Evolutionary conservation across 1,140 invertebrate species (phyloP), one percentile per base, ranked within the genome.

Genomic region (Anoplophora glabripennis): DNA sequence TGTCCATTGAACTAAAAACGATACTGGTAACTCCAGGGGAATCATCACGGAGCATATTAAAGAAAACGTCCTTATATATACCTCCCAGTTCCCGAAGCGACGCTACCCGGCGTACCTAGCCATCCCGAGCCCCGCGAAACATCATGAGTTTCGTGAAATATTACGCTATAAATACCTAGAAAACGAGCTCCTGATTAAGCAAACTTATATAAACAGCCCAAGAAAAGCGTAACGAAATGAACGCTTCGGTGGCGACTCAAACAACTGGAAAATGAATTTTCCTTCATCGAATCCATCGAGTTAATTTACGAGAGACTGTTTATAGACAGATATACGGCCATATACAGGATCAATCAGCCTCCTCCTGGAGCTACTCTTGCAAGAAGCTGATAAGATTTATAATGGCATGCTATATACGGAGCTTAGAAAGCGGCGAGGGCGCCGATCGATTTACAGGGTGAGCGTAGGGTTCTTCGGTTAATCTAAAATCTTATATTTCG

Each of bases 241-340:
- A 57, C 63, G 65, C 55, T 59, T 62, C 71, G 72, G 69, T 73
- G 66, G 68, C 65, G 64, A 68, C 63, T 64, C 73, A 75, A 75
- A 75, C 73, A 75, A 73, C 61, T 69, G 73, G 72, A 75, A 75
- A 75, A 75, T 75, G 73, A 75, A 74, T 75, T 75, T 54, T 75
- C 72, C 73, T 75, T 74, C 72, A 74, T 75, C 70, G 71, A 65
- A 73, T 72, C 71, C 71, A 74, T 73, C 72, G 67, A 74, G 71
- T 73, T 75, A 75, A 75, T 75, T 75, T 75, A 75, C 72, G 72
- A 73, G 66, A 69, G 67, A 56, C 71, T 75, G 71, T 73, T 73
- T 75, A 73, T 73, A 73, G 73, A 75, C 65, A 73, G 73, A 75
- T 75, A 73, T 70, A 70, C 68, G 63, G 58, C 59, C 65, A 64